Evolutionary conservation across 2,888 invertebrate genomes (phyloP), one percentile per base, ranked within the genome.

Genomic region (Stenotaenia linearis): DNA sequence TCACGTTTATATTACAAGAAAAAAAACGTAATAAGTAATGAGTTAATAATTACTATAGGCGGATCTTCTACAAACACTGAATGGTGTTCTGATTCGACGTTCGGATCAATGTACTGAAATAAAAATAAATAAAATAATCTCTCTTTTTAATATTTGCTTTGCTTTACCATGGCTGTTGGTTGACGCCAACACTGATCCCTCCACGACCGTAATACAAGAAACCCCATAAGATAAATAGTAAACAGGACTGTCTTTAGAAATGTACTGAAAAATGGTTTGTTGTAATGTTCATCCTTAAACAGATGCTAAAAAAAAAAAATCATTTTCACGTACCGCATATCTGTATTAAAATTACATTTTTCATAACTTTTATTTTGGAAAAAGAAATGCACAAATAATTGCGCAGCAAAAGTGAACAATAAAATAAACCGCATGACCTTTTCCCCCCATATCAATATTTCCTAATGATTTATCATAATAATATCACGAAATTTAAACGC

Each of bases 241-340:
- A 98, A 95, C 91, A 98, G 91, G 45, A 95, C 96, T 80, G 96
- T 96, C 87, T 97, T 96, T 81, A 97, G 89, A 87, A 98, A 98
- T 23, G 97, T 96, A 84, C 93, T 93, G 87, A 98, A 95, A 88
- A 97, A 98, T 77, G 98, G 98, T 85, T 97, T 95, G 85, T 95
- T 92, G 85, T 92, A 94, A 81, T 93, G 90, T 85, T 93, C 93
- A 87, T 95, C 92, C 37, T 90, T 89, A 86, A 95, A 95, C 82
- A 95, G 90, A 86, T 92, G 94, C 96, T 97, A 89, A 80, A 91
- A 90, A 84, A 82, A 85, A 84, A 32, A 6, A 32, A 32, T n/a
- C n/a, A n/a, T n/a, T n/a, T n/a, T n/a, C n/a, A n/a, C n/a, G n/a
- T n/a, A n/a, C n/a, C n/a, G n/a, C n/a, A n/a, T n/a, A n/a, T n/a